Percentiles rank a stretch among this genome's conserved stretches.
phyloP scores from a whole-genome alignment of 2,888 invertebrate genomes.

The Ommatoiulus sabulosus region DNA sequence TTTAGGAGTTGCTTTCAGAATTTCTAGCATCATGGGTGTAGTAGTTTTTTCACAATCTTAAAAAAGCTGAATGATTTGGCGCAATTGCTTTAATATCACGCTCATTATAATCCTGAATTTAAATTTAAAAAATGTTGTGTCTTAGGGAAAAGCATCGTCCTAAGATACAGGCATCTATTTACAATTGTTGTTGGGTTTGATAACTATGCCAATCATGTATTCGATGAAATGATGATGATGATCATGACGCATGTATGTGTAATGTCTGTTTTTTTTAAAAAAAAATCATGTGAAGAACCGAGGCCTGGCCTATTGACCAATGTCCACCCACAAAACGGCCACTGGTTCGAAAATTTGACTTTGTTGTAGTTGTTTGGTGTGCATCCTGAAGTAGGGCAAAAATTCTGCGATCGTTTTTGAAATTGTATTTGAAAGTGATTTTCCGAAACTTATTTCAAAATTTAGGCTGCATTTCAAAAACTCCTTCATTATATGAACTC shows the following conservation, averaged over 20 bases:
- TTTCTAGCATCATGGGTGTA: no score
- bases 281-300: neutral
- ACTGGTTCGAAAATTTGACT: neutral
- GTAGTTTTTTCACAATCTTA: no score
- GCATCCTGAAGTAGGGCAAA: neutral
- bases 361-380: neutral
- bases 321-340: no score
- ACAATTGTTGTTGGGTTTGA: neutral
- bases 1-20: no score
- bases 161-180: neutral
- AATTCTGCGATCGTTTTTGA: neutral
- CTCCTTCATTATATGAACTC: no score
- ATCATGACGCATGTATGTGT: neutral
- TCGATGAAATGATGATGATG: no score
- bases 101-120: neutral
- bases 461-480: no score
- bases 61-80: no score
- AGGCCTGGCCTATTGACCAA: neutral
- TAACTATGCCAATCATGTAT: neutral
- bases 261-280: neutral
- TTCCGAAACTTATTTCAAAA: no score
- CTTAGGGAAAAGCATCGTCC: neutral
- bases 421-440: neutral
- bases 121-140: no score
- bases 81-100: neutral